These are phyloP conservation scores for Melanotaenia pygmaea DNA, from an alignment of 2,797 vertebrate species.

Conservation along the genomic window DNA sequence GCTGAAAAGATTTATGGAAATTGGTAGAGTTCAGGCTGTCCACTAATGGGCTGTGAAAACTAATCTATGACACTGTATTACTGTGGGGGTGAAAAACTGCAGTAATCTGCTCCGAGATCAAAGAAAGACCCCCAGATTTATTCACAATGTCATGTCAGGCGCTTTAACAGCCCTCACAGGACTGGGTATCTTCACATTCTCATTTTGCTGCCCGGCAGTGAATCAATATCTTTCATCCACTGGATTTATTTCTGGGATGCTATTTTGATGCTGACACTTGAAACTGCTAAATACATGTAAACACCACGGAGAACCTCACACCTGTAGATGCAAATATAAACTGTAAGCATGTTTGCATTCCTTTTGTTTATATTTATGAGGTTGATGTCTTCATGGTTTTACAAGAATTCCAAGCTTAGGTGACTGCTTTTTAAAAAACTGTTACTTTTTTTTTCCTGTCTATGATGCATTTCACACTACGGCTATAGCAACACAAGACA, in stretches of 20 bases:
- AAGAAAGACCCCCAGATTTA: slow-evolving; percentile 58
- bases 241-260: slow-evolving; percentile 58
- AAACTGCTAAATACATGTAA: slow-evolving; percentile 39
- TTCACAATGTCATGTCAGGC: slow-evolving; percentile 9
- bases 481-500: slow-evolving; percentile 22
- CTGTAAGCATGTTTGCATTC: slow-evolving; percentile 26
- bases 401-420: neutral
- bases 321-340: slow-evolving; percentile 11
- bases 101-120: slow-evolving; percentile 33
- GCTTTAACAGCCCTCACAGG: slow-evolving; percentile 52
- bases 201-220: slow-evolving; percentile 18
- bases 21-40: slow-evolving; percentile 63
- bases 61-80: slow-evolving; percentile 73
- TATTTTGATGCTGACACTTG: slow-evolving; percentile 55
- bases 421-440: neutral
- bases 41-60: slow-evolving; percentile 76
- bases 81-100: slow-evolving; percentile 49
- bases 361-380: slow-evolving; percentile 10
- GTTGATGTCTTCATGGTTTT: slow-evolving; percentile 7
- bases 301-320: slow-evolving; percentile 3
- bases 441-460: neutral
- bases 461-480: neutral
- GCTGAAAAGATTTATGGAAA: slow-evolving; percentile 71
- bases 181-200: slow-evolving; percentile 45
- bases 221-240: slow-evolving; percentile 50